These are phyloP conservation scores for Artibeus jamaicensis DNA, from an alignment of 2,797 vertebrate species.

Conservation along the genomic window DNA sequence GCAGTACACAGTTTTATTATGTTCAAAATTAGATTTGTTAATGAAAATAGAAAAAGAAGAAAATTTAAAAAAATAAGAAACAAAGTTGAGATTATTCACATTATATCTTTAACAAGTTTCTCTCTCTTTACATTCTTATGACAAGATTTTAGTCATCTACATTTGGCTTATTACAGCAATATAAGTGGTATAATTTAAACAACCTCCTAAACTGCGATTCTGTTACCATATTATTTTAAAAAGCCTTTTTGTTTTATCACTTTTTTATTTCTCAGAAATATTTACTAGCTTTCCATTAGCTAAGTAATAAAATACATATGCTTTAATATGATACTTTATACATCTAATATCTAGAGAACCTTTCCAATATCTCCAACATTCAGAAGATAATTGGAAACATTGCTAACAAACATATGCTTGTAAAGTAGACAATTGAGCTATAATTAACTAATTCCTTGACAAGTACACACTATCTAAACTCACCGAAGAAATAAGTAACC, in stretches of 20 bases:
- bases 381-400: background rate
- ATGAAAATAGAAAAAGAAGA: background rate
- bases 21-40: background rate
- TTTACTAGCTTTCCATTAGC: background rate
- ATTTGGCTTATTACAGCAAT: background rate
- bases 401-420: background rate
- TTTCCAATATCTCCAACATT: background rate
- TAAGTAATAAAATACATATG: background rate
- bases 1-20: background rate
- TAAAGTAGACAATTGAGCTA: background rate
- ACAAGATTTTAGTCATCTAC: background rate
- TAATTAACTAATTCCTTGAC: background rate
- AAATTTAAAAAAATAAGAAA: background rate
- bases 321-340: background rate
- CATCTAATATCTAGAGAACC: background rate
- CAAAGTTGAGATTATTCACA: too few relatives aligned
- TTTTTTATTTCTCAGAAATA: background rate
- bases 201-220: background rate
- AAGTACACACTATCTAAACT: background rate
- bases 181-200: background rate
- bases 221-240: background rate
- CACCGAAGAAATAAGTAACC: background rate
- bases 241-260: background rate
- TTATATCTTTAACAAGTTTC: background rate
- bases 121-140: background rate